These are phyloP conservation scores for Anthopleura sola DNA, from an alignment of 64 coral and sea anemone species.

Conservation along the genomic window DNA sequence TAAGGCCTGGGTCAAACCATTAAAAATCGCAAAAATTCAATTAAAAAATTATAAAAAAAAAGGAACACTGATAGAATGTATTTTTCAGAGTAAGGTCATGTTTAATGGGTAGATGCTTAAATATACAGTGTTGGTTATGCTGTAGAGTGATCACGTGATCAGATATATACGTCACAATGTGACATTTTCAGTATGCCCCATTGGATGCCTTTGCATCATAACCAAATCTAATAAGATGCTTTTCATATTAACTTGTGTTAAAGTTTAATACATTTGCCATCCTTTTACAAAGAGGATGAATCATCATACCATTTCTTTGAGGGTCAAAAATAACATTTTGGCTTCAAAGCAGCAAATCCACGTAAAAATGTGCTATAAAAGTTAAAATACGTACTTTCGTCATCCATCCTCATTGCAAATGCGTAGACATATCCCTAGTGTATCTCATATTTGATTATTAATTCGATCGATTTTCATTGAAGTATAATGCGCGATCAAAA, in stretches of 20 bases:
- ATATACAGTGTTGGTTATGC: too few species aligned
- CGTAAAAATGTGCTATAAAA: too few species aligned
- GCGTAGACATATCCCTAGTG: neutral
- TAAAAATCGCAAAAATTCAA: too few species aligned
- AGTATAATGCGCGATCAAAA: neutral
- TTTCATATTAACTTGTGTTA: neutral
- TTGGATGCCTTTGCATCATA: neutral
- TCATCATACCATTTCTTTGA: neutral
- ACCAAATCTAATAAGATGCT: neutral
- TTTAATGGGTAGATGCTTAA: too few species aligned
- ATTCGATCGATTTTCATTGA: neutral
- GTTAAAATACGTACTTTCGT: too few species aligned
- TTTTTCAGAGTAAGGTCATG: too few species aligned
- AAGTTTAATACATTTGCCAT: neutral
- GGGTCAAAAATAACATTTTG: neutral
- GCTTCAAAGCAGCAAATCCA: too few species aligned
- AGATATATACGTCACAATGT: neutral
- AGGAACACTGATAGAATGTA: too few species aligned
- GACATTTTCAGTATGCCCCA: neutral
- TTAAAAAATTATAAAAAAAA: too few species aligned
- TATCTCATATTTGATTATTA: neutral
- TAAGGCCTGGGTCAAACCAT: too few species aligned
- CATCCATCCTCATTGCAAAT: neutral
- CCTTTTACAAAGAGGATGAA: neutral
- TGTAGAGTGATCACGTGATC: too few species aligned